Evolutionary conservation across 2,888 invertebrate genomes (phyloP).

Genomic region (Baronia brevicornis): DNA sequence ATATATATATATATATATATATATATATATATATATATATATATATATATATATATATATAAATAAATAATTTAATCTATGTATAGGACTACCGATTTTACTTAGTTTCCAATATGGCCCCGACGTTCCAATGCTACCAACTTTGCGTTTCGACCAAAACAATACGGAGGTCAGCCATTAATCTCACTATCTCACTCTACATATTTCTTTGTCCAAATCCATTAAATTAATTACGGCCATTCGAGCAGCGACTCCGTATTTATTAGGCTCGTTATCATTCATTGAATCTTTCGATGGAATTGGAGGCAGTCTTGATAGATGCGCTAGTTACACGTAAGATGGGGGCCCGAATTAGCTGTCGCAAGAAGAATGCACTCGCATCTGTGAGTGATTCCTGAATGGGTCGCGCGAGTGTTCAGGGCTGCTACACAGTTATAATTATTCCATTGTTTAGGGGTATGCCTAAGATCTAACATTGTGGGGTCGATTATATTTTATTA

Average conservation of each 20-base stretch:
- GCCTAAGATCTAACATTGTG: no score
- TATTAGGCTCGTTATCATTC: constrained; percentile 75
- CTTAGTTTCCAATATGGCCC: no score
- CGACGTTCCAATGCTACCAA: constrained; percentile 26
- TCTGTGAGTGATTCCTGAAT: constrained; percentile 56
- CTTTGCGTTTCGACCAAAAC: constrained; percentile 53
- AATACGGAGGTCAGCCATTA: constrained; percentile 50
- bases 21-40: no score
- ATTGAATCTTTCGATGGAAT: constrained; percentile 54
- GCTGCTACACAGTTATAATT: no score
- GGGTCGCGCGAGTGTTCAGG: constrained; percentile 31
- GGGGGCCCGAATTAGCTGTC: constrained; percentile 69
- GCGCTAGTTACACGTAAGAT: constrained; percentile 63
- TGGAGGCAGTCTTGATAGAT: constrained; percentile 50
- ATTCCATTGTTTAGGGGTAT: no score
- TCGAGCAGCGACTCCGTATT: constrained; percentile 69
- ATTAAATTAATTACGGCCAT: constrained; percentile 73
- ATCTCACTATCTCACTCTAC: constrained; percentile 71
- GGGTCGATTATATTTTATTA: no score
- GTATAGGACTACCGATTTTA: no score
- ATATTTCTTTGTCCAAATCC: constrained; percentile 75
- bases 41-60: no score
- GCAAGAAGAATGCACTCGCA: constrained; percentile 64
- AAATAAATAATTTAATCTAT: no score
- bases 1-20: no score